Percentiles rank a stretch among this genome's conserved stretches.
Evolutionary conservation across 1,140 invertebrate species (phyloP).

Genomic region (Pseudomyrmex pallidus): DNA sequence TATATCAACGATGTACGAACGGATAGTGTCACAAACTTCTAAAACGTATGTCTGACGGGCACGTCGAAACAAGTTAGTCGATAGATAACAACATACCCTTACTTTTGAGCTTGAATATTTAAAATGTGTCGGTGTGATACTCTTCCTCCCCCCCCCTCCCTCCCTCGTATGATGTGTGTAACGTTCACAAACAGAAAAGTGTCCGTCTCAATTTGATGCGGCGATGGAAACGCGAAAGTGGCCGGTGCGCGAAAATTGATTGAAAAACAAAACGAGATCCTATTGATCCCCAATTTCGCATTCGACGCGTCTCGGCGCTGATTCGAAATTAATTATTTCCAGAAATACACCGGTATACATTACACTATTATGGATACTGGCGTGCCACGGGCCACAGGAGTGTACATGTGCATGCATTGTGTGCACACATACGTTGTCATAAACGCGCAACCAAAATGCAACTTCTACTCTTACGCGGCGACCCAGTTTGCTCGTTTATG

Average conservation of each 20-base stretch:
- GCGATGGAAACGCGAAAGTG: too few relatives aligned
- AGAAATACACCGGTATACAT: background rate
- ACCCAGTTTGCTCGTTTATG: constrained; percentile 34
- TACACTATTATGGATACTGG: background rate
- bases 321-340: constrained; percentile 31
- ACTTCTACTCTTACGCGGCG: constrained; percentile 31
- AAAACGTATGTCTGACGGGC: constrained; percentile 23
- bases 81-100: constrained; percentile 19
- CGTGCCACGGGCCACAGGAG: too few relatives aligned
- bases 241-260: too few relatives aligned
- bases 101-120: constrained; percentile 34
- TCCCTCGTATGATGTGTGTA: background rate
- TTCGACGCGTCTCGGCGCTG: too few relatives aligned
- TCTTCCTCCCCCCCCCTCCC: background rate
- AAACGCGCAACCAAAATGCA: constrained; percentile 55
- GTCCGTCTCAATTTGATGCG: background rate
- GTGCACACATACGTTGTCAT: background rate
- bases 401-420: background rate
- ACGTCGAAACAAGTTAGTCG: constrained; percentile 44
- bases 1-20: background rate
- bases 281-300: too few relatives aligned
- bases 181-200: background rate
- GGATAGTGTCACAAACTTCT: constrained; percentile 37
- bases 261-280: too few relatives aligned
- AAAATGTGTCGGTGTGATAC: constrained; percentile 14